Conservation (phyloP, 2,797 vertebrate species). For the Poecilia wingei region DNA sequence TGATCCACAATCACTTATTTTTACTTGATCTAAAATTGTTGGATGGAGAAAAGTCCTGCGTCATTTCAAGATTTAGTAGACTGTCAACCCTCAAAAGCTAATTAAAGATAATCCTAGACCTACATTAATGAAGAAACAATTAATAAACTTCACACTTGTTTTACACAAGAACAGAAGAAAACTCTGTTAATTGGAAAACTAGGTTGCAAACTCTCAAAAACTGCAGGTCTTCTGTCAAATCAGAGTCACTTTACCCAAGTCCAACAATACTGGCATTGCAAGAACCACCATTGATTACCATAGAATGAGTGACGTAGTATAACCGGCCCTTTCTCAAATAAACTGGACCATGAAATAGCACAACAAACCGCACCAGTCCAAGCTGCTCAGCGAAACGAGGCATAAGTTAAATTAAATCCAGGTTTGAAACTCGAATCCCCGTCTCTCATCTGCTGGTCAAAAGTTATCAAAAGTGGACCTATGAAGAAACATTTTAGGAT, state of each 20-base stretch:
- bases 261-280: neutral
- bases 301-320: neutral
- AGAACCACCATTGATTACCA: neutral
- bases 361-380: neutral
- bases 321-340: neutral
- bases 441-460: neutral
- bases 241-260: neutral
- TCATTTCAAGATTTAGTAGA: neutral
- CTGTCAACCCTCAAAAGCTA: neutral
- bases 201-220: neutral
- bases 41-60: neutral
- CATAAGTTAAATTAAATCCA: neutral
- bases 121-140: neutral
- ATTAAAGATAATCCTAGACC: neutral
- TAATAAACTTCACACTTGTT: neutral
- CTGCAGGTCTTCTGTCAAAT: neutral
- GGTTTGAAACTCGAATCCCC: neutral
- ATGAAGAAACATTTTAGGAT: neutral
- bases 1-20: neutral
- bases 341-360: neutral
- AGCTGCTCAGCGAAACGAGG: neutral
- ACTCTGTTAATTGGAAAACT: neutral
- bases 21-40: slow-evolving; percentile 1
- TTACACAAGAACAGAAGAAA: neutral
- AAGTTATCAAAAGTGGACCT: neutral